Evolutionary conservation across 1,140 invertebrate genomes (phyloP).

Genomic region (Temnothorax curvispinosus): DNA sequence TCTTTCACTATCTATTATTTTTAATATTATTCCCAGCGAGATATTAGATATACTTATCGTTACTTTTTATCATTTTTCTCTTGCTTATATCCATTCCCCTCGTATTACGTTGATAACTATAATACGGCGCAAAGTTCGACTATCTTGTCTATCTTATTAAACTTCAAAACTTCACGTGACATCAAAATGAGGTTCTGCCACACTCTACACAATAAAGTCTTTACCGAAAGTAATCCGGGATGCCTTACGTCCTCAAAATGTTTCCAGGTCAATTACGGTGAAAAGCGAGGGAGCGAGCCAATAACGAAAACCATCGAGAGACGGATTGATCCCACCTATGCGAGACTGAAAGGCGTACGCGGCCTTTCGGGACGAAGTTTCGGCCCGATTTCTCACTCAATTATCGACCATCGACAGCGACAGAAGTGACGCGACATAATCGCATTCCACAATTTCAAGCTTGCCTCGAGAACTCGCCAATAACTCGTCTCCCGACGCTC

Average conservation of each 20-base stretch:
- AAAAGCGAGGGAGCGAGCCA: background rate
- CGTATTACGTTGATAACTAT: background rate
- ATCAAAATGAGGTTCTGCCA: background rate
- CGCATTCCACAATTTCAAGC: slow-evolving; percentile 55
- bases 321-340: background rate
- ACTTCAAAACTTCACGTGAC: slow-evolving; percentile 12
- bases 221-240: background rate
- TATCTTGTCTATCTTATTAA: slow-evolving; percentile 1
- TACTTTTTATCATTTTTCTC: background rate
- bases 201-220: background rate
- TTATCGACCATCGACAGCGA: slow-evolving; percentile 51
- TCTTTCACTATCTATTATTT: background rate
- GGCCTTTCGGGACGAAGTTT: background rate
- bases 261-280: slow-evolving; percentile 1
- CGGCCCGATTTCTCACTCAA: slow-evolving; percentile 53
- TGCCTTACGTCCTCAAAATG: background rate
- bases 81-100: background rate
- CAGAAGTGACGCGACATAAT: slow-evolving; percentile 58
- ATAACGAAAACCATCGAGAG: background rate
- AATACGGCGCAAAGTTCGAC: background rate
- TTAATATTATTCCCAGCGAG: background rate
- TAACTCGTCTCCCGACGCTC: slow-evolving; percentile 35
- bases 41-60: background rate
- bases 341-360: background rate
- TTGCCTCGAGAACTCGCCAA: slow-evolving; percentile 45